Evolutionary conservation across 2,797 vertebrate species (phyloP), one percentile per base, ranked within the genome.

Genomic region (Notamacropus eugenii): DNA sequence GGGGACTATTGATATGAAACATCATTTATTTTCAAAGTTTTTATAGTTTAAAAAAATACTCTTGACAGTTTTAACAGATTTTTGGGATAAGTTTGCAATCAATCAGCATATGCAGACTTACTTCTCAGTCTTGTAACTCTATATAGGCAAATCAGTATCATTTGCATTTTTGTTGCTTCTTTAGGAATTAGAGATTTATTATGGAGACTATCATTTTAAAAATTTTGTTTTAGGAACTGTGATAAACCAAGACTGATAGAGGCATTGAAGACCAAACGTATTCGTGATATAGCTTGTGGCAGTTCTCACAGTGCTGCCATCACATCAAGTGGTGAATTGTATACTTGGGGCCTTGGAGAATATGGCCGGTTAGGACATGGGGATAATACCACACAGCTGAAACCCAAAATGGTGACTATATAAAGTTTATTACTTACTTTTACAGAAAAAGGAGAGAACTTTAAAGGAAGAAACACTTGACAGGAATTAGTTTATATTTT

Each of bases 331-430:
- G 99, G 99, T 29, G 99, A 99, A 54, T 98, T 99, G 90, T 99
- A 99, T 96, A 99, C 99, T 1, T 99, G 99, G 99, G 99, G 99
- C n/a, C 98, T 99, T n/a, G 99, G 99, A 22, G 99, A 99, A 93
- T 99, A 99, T 22, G 99, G 99, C 87, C 99, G 99, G 1, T 98
- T 99, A 54, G 99, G 99, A 57, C 99, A 99, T 1, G 99, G 99
- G 22, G 99, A 99, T 98, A 99, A 99, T 98, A 99, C 99, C 2
- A 99, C 99, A 0, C 99, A 99, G 96, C 99, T 99, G 92, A 99
- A 99, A 95, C 99, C 99, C 67, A 99, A 99, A 98, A 99, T 99
- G 99, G 99, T 99, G 98, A 95, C 97, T 96, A 54, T 52, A 54
- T 0, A 50, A 14, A 3, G 92, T 94, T 91, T 55, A 58, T 46